Percentiles rank a stretch among this genome's conserved stretches.
These are phyloP conservation scores for Andricus curvator DNA, from an alignment of 2,888 invertebrate species.

Conservation along the genomic window DNA sequence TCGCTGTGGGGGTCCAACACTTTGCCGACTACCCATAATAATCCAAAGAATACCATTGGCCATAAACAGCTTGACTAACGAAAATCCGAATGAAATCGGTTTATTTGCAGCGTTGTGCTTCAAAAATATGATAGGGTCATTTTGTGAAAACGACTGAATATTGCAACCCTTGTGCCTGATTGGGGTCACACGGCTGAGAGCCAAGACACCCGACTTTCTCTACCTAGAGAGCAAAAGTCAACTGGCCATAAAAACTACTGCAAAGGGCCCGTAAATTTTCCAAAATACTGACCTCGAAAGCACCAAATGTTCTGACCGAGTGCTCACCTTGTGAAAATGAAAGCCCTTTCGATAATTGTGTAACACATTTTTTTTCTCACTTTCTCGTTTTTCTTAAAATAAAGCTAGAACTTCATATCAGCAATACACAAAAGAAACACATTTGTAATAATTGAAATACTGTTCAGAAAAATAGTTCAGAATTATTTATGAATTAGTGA, in stretches of 20 bases:
- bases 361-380: background rate
- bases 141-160: background rate
- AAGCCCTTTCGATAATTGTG: background rate
- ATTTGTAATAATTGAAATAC: too few relatives aligned
- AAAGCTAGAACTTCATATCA: too few relatives aligned
- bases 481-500: too few relatives aligned
- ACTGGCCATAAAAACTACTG: slow-evolving; percentile 58
- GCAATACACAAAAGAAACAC: too few relatives aligned
- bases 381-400: background rate
- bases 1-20: background rate
- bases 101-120: background rate
- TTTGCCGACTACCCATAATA: background rate
- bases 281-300: slow-evolving; percentile 51
- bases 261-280: slow-evolving; percentile 55
- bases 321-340: background rate
- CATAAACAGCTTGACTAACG: background rate
- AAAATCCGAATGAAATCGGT: background rate
- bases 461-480: too few relatives aligned
- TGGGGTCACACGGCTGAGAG: slow-evolving; percentile 44
- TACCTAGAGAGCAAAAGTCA: slow-evolving; percentile 36
- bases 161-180: slow-evolving; percentile 2
- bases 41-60: background rate
- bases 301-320: slow-evolving; percentile 44
- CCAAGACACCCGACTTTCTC: background rate
- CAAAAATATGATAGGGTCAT: background rate